A percentile compares a stretch with the other conserved stretches of the same genome.
Conservation (phyloP, 2,113 vertebrate species). For the Strix aluco region DNA sequence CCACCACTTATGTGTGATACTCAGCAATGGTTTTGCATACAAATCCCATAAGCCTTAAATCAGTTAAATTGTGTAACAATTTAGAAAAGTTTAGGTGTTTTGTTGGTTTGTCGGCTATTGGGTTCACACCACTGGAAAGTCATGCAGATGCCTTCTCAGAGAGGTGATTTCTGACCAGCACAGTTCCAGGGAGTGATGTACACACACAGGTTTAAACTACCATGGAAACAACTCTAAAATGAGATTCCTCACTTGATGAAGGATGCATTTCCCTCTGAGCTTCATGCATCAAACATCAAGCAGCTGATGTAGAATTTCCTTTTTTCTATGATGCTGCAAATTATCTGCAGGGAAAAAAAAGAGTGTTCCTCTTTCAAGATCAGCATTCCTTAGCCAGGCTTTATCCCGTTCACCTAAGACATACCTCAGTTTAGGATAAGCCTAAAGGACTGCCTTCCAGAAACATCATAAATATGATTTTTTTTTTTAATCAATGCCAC, state of each 20-base stretch:
- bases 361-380: neutral
- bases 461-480: neutral
- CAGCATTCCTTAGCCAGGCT: neutral
- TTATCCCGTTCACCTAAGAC: neutral
- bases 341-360: neutral
- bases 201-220: neutral
- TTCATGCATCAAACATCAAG: neutral
- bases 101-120: neutral
- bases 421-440: neutral
- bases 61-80: neutral
- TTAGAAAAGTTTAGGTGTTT: neutral
- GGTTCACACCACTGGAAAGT: neutral
- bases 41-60: neutral
- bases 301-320: neutral
- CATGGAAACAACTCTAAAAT: neutral
- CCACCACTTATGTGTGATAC: neutral
- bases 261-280: neutral
- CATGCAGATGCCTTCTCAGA: neutral
- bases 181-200: neutral
- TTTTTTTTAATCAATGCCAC: neutral
- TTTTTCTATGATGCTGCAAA: neutral
- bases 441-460: neutral
- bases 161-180: neutral
- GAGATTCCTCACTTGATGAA: neutral
- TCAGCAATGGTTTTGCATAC: neutral